These are phyloP conservation scores for Lepidurus apus DNA, from an alignment of 1,140 invertebrate species.

Conservation along the genomic window DNA sequence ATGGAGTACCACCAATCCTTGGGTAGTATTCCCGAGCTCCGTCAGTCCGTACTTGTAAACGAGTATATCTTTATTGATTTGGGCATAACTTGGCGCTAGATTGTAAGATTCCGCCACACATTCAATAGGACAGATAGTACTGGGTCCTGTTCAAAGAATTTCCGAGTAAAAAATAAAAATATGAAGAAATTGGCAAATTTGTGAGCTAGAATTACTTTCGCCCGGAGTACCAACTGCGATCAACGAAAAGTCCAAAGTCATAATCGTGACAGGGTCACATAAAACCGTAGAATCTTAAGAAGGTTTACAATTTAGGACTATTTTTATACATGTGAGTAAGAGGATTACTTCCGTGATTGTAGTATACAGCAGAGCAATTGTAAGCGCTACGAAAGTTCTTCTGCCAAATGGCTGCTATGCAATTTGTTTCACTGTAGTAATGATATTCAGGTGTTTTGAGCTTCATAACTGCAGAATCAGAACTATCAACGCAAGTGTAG, in stretches of 20 bases:
- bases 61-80: not conserved
- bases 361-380: not conserved
- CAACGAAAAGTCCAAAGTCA: not conserved
- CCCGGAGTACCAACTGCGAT: not conserved
- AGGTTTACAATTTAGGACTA: not conserved
- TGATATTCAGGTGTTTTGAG: not conserved
- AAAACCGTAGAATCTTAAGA: not conserved
- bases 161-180: not conserved
- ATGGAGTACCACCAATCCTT: not conserved
- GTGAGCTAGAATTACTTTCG: not conserved
- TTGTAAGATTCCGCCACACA: not conserved
- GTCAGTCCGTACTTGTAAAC: not conserved
- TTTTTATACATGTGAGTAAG: no score
- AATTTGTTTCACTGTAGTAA: not conserved
- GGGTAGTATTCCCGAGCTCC: not conserved
- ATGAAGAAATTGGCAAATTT: not conserved
- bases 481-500: not conserved
- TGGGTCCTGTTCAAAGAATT: not conserved
- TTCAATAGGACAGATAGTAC: not conserved
- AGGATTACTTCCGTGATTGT: not conserved
- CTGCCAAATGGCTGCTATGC: not conserved
- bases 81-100: not conserved
- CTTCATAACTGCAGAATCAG: not conserved
- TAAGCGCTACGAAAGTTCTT: not conserved
- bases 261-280: not conserved